Conservation (phyloP, 2,113 vertebrate genomes). For the Physeter macrocephalus region DNA sequence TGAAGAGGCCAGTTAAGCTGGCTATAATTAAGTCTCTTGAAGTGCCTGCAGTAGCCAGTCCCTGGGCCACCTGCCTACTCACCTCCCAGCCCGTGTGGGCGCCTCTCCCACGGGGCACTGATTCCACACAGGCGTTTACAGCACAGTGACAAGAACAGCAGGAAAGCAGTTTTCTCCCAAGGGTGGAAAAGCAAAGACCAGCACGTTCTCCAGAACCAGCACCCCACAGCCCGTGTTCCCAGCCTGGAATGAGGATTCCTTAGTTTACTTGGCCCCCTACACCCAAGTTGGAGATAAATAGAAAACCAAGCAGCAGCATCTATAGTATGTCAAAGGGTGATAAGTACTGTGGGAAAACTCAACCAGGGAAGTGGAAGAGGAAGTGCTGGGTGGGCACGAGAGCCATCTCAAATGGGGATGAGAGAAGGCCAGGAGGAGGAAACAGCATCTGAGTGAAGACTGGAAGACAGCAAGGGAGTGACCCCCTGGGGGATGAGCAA, state of each 20-base stretch:
- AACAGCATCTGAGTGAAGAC: background rate
- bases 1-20: background rate
- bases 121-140: background rate
- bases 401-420: rapidly evolving
- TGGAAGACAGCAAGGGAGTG: background rate
- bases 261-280: background rate
- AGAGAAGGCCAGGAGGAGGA: rapidly evolving
- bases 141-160: background rate
- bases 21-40: background rate
- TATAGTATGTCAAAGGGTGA: background rate
- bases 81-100: too few species aligned
- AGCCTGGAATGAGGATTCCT: background rate
- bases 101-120: rapidly evolving
- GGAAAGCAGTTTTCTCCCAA: background rate
- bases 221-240: rapidly evolving
- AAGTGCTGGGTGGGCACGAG: background rate
- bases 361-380: background rate
- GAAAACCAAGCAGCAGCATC: background rate
- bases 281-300: background rate
- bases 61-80: background rate
- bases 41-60: background rate
- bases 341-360: background rate
- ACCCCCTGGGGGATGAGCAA: background rate
- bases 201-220: background rate
- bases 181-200: background rate